These are phyloP conservation scores for Poecile montanus DNA, from an alignment of 2,797 vertebrate species.

Conservation along the genomic window DNA sequence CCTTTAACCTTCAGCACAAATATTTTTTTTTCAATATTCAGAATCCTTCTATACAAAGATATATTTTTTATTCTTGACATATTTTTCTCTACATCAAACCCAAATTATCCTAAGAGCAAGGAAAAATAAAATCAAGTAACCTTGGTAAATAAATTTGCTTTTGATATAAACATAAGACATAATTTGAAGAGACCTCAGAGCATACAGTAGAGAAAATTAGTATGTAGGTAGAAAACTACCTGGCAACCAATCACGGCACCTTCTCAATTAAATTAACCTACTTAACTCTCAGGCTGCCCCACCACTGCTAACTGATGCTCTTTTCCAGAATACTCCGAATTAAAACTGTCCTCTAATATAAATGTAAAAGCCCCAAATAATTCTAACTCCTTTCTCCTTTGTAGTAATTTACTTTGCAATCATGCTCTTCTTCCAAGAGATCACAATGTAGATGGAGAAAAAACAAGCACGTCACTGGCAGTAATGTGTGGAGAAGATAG, in stretches of 20 bases:
- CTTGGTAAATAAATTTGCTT: background rate
- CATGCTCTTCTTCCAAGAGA: background rate
- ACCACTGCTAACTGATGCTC: background rate
- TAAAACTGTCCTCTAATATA: background rate
- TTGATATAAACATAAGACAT: rapidly evolving
- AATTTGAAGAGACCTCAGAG: background rate
- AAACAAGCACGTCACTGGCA: background rate
- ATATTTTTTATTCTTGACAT: background rate
- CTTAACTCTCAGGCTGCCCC: background rate
- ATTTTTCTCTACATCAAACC: background rate
- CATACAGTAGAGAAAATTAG: background rate
- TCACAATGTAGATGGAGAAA: rapidly evolving
- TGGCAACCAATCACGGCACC: background rate
- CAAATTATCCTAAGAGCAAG: background rate
- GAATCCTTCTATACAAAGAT: background rate
- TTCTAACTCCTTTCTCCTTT: background rate
- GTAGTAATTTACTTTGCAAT: background rate
- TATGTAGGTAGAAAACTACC: background rate
- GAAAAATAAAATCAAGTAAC: background rate
- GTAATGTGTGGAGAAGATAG: background rate
- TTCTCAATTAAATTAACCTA: background rate
- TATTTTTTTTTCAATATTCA: background rate
- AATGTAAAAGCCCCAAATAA: background rate
- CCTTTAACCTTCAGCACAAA: background rate
- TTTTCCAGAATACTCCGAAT: background rate